Evolutionary conservation across 2,888 invertebrate species (phyloP).

Genomic region (Thymelicus sylvestris): DNA sequence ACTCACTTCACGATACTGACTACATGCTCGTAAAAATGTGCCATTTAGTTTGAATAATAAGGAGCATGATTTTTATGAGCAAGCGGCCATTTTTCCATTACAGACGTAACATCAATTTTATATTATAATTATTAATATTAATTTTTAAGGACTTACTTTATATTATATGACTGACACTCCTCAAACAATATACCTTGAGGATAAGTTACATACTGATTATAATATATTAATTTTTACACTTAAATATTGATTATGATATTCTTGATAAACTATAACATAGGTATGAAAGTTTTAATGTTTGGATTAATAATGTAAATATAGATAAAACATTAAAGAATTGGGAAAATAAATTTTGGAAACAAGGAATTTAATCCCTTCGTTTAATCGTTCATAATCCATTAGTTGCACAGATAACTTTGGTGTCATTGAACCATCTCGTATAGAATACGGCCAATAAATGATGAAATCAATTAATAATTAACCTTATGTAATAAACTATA

Average conservation of each 20-base stretch:
- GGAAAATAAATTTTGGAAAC: not conserved
- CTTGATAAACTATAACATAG: slow-evolving; percentile 6
- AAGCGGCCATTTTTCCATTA: not conserved
- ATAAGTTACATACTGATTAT: slow-evolving; percentile 10
- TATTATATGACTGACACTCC: slow-evolving; percentile 23
- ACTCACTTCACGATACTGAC: too few relatives aligned
- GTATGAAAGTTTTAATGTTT: not conserved
- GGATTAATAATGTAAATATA: not conserved
- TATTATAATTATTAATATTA: slow-evolving; percentile 14
- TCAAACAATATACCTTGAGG: slow-evolving; percentile 5
- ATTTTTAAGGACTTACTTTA: slow-evolving; percentile 10
- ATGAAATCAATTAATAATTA: not conserved
- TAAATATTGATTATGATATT: slow-evolving; percentile 28
- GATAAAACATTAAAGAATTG: not conserved
- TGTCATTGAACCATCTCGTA: not conserved
- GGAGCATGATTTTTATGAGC: not conserved
- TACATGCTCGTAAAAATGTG: too few relatives aligned
- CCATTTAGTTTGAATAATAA: too few relatives aligned
- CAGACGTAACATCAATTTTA: slow-evolving; percentile 13
- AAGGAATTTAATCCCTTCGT: slow-evolving; percentile 9
- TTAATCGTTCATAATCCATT: too few relatives aligned
- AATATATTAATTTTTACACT: slow-evolving; percentile 18
- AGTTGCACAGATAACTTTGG: slow-evolving; percentile 7
- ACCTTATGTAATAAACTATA: not conserved
- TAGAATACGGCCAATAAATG: not conserved